Conservation (phyloP, 1,140 invertebrate genomes). For the Microplitis mediator region DNA sequence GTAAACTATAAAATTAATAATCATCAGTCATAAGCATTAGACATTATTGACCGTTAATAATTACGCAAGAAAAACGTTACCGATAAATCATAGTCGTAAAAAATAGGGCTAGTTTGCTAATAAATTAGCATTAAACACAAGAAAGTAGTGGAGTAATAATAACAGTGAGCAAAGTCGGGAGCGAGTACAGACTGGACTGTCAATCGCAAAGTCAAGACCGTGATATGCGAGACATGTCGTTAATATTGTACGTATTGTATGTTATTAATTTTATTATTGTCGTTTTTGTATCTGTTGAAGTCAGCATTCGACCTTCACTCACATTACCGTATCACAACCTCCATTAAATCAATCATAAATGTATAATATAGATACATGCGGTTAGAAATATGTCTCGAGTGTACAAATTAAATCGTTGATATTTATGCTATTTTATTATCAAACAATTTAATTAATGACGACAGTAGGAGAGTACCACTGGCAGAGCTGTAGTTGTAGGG, state of each 20-base stretch:
- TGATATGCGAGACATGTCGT: conserved; percentile 4
- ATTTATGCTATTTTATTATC: conserved; percentile 2
- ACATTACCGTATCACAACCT: conserved; percentile 2
- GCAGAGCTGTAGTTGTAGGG: too few relatives aligned
- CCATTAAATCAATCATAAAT: conserved; percentile 23
- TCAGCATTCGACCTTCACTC: conserved; percentile 11
- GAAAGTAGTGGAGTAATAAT: too few relatives aligned
- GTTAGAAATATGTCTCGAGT: not conserved
- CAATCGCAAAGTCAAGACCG: not conserved
- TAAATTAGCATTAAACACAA: too few relatives aligned
- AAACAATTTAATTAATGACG: conserved; percentile 25
- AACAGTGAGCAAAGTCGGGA: too few relatives aligned
- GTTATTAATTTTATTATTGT: not conserved
- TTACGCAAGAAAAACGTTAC: too few relatives aligned
- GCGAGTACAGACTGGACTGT: not conserved
- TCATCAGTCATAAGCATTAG: too few relatives aligned
- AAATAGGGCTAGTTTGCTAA: too few relatives aligned
- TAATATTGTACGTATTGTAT: not conserved
- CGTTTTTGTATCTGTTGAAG: not conserved
- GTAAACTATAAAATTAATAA: too few relatives aligned
- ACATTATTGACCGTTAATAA: too few relatives aligned
- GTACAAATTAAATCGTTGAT: conserved; percentile 23
- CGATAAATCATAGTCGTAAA: too few relatives aligned
- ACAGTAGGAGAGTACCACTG: not conserved
- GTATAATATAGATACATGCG: not conserved